Evolutionary conservation across 1,140 invertebrate genomes (phyloP).

Genomic region (Oncopodura yosiiana): DNA sequence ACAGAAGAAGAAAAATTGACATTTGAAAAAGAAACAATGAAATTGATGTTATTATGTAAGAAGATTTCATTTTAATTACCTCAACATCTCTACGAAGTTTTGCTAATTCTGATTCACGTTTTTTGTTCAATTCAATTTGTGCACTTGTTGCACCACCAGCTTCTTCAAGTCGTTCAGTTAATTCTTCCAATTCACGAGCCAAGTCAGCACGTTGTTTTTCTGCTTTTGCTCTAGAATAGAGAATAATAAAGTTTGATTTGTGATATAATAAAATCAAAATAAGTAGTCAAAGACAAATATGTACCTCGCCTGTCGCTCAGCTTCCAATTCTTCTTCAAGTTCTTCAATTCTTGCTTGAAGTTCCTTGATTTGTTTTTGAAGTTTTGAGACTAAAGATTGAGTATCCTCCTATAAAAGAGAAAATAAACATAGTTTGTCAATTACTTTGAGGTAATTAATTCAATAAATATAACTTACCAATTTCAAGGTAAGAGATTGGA

Average conservation of each 20-base stretch:
- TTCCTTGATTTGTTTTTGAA: conserved; percentile 98
- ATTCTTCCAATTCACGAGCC: conserved; percentile 51
- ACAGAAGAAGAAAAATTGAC: no score
- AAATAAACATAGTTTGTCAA: no score
- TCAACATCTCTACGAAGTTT: conserved; percentile 96
- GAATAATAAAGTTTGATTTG: neutral
- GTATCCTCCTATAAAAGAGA: conserved; percentile 92
- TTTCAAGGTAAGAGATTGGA: conserved; percentile 94
- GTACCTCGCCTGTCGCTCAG: conserved; percentile 74
- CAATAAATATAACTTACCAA: no score
- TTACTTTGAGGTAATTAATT: no score
- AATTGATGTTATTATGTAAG: no score
- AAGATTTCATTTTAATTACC: no score
- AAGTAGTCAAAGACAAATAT: no score
- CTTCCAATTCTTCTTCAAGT: conserved; percentile 95
- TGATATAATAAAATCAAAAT: neutral
- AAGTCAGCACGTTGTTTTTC: conserved; percentile 52
- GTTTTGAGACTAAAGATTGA: conserved; percentile 86
- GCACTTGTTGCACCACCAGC: conserved; percentile 86
- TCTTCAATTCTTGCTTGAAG: conserved; percentile 77
- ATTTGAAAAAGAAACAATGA: no score
- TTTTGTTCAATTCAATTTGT: conserved; percentile 97
- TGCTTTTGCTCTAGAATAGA: conserved; percentile 43
- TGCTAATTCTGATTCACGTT: conserved; percentile 94
- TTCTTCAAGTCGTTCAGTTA: conserved; percentile 37